These are phyloP conservation scores for Drosophila yakuba DNA, from an alignment of 1,140 invertebrate genomes.

Conservation along the genomic window DNA sequence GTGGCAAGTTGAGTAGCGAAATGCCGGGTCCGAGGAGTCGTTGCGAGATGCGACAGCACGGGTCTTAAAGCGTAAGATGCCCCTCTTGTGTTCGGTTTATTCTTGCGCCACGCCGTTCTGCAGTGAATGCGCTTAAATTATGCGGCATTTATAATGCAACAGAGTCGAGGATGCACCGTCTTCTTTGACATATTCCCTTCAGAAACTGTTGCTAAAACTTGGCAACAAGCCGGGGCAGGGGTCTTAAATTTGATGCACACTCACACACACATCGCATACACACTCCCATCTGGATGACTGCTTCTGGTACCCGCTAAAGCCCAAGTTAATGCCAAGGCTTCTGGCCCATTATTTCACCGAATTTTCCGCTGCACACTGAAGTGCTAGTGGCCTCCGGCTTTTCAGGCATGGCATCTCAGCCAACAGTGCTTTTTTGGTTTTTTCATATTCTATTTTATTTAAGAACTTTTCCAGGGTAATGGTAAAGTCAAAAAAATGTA, in stretches of 20 bases:
- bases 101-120: conserved; percentile 6
- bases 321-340: conserved; percentile 73
- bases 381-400: conserved; percentile 8
- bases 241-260: conserved; percentile 73
- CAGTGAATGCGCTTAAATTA: conserved; percentile 68
- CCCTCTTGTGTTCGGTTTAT: conserved; percentile 6
- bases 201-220: conserved; percentile 38
- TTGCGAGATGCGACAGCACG: conserved; percentile 35
- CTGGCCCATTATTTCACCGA: conserved; percentile 70
- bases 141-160: conserved; percentile 79
- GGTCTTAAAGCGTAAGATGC: conserved; percentile 37
- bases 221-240: conserved; percentile 12
- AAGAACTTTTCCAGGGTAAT: conserved; percentile 52
- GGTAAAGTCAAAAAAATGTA: conserved; percentile 71
- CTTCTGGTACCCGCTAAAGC: conserved; percentile 45
- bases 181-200: conserved; percentile 69
- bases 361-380: conserved; percentile 44
- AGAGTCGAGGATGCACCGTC: conserved; percentile 42
- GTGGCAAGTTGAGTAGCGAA: conserved; percentile 15
- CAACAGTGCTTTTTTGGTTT: conserved; percentile 3
- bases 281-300: conserved; percentile 38
- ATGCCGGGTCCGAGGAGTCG: conserved; percentile 16
- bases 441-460: conserved; percentile 62
- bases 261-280: conserved; percentile 6
- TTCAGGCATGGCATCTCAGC: not conserved